Evolutionary conservation across 2,113 vertebrate species (phyloP).

Genomic region (Cacatua alba): DNA sequence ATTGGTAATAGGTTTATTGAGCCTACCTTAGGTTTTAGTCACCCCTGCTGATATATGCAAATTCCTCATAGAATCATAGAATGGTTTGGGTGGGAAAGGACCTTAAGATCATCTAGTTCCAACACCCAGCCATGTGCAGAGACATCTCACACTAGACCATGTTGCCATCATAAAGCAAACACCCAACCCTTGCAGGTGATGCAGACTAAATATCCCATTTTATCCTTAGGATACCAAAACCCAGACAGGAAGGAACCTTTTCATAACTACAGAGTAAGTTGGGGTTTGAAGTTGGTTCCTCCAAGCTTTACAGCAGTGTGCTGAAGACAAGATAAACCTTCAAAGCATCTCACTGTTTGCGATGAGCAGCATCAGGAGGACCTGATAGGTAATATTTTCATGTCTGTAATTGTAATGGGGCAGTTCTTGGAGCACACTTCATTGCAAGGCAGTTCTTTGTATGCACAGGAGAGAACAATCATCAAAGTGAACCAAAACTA

Average conservation of each 20-base stretch:
- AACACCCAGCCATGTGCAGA: not conserved
- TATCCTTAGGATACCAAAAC: not conserved
- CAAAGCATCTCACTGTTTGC: not conserved
- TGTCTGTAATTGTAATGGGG: not conserved
- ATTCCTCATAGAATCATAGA: not conserved
- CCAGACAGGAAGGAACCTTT: not conserved
- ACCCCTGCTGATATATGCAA: not conserved
- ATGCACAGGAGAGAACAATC: not conserved
- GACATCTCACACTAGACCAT: not conserved
- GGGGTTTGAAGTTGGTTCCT: not conserved
- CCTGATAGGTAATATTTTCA: not conserved
- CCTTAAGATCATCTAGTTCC: not conserved
- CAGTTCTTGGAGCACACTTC: not conserved
- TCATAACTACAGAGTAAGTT: not conserved
- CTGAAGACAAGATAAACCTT: not conserved
- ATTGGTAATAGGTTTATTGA: not conserved
- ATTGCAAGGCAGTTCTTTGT: not conserved
- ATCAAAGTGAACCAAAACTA: slow-evolving; percentile 23
- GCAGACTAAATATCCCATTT: not conserved
- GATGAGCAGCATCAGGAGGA: not conserved
- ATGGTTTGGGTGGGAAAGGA: not conserved
- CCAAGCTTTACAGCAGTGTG: not conserved
- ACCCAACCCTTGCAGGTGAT: not conserved
- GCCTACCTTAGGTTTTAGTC: not conserved
- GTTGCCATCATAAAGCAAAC: not conserved